Evolutionary conservation across 2,113 vertebrate genomes (phyloP).

Genomic region (Platichthys stellatus): DNA sequence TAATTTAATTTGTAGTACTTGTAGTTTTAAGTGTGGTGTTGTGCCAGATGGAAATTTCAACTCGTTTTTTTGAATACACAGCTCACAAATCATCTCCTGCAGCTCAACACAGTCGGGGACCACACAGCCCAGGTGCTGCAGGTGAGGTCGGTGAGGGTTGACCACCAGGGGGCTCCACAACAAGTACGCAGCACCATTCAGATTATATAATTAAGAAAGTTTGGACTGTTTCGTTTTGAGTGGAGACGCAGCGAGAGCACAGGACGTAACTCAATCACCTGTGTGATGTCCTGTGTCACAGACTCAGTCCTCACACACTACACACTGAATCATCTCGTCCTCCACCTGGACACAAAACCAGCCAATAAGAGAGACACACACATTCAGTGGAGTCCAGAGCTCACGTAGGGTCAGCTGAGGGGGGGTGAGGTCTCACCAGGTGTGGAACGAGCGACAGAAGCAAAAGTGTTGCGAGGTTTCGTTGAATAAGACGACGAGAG

Average conservation of each 20-base stretch:
- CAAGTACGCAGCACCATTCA: background rate
- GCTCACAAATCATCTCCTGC: conserved; percentile 96
- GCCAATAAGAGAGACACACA: background rate
- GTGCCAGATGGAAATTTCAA: too few relatives aligned
- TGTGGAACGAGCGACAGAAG: conserved; percentile 19
- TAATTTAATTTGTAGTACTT: background rate
- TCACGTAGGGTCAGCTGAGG: background rate
- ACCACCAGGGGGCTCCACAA: background rate
- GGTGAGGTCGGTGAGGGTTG: too few relatives aligned
- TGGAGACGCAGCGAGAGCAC: too few relatives aligned
- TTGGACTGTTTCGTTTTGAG: too few relatives aligned
- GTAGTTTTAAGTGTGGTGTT: background rate
- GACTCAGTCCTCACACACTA: conserved; percentile 96
- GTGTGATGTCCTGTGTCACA: background rate
- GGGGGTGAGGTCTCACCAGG: conserved; percentile 72
- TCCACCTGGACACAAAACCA: conserved; percentile 75
- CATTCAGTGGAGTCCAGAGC: background rate
- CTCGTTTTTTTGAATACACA: conserved; percentile 87
- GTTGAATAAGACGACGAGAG: conserved; percentile 30
- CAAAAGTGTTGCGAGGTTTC: conserved; percentile 14
- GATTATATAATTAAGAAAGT: background rate
- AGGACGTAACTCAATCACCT: too few relatives aligned
- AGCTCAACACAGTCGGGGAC: conserved; percentile 92
- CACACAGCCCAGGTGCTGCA: conserved; percentile 89
- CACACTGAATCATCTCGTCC: conserved; percentile 99